Evolutionary conservation across 2,113 vertebrate genomes (phyloP).

Genomic region (Drymodes brunneopygia): DNA sequence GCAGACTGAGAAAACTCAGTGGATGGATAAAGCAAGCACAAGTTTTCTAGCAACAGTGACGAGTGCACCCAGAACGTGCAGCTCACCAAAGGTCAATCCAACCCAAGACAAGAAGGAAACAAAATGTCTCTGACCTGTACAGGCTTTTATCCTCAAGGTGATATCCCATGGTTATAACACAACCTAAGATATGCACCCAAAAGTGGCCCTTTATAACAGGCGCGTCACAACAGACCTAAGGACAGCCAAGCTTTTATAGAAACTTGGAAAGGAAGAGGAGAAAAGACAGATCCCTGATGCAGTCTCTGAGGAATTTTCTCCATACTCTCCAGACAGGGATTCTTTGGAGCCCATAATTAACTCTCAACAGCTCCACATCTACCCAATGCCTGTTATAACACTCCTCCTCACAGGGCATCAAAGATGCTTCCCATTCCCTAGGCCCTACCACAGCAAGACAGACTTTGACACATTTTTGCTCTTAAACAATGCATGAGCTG

Average conservation of each 20-base stretch:
- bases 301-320: neutral
- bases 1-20: slow-evolving; percentile 10
- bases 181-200: neutral
- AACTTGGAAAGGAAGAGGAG: neutral
- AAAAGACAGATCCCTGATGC: neutral
- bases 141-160: neutral
- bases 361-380: neutral
- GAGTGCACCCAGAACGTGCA: neutral
- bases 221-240: neutral
- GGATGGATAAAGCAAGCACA: neutral
- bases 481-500: neutral
- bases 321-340: neutral
- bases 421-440: neutral
- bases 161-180: neutral
- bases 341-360: neutral
- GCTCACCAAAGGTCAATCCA: neutral
- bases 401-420: neutral
- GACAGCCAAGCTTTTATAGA: neutral
- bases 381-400: neutral
- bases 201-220: neutral
- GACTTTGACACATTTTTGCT: neutral
- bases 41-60: neutral
- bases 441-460: neutral
- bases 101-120: neutral
- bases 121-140: neutral